Evolutionary conservation across 1,140 invertebrate species (phyloP).

Genomic region (Monomorium pharaonis): DNA sequence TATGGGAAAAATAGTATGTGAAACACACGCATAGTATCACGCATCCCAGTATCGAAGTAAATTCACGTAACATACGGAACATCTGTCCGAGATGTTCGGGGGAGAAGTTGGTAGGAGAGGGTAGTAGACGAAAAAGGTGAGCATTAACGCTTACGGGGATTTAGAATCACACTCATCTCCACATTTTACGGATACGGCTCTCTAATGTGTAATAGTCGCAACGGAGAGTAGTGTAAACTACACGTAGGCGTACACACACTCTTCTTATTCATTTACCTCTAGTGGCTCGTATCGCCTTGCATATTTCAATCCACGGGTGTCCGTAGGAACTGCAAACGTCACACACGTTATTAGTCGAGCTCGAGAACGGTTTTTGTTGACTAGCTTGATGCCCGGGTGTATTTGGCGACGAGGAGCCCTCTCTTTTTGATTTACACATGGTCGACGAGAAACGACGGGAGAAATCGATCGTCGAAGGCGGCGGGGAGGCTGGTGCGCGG

Average conservation of each 20-base stretch:
- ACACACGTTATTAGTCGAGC: constrained; percentile 80
- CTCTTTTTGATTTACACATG: constrained; percentile 71
- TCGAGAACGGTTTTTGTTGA: constrained; percentile 77
- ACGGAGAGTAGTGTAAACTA: constrained; percentile 43
- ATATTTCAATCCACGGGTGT: constrained; percentile 85
- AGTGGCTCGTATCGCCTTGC: constrained; percentile 82
- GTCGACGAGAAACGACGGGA: constrained; percentile 77
- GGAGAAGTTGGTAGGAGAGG: background rate
- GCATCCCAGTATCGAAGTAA: constrained; percentile 28
- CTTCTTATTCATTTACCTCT: constrained; percentile 76
- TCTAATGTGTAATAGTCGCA: constrained; percentile 47
- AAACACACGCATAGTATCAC: constrained; percentile 55
- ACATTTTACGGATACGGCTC: constrained; percentile 10
- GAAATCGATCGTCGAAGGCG: constrained; percentile 75
- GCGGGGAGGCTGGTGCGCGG: constrained; percentile 70
- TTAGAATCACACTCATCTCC: constrained; percentile 52
- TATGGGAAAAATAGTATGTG: constrained; percentile 55
- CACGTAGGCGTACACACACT: constrained; percentile 27
- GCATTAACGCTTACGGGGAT: constrained; percentile 23
- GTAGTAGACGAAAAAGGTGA: constrained; percentile 19
- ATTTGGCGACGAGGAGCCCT: constrained; percentile 75
- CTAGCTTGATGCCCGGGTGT: constrained; percentile 75
- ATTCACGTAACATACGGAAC: constrained; percentile 19
- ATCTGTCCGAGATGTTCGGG: background rate
- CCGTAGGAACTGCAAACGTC: constrained; percentile 85